These are phyloP conservation scores for Rhizoglyphus robini DNA, from an alignment of 1,140 invertebrate species.

Conservation along the genomic window DNA sequence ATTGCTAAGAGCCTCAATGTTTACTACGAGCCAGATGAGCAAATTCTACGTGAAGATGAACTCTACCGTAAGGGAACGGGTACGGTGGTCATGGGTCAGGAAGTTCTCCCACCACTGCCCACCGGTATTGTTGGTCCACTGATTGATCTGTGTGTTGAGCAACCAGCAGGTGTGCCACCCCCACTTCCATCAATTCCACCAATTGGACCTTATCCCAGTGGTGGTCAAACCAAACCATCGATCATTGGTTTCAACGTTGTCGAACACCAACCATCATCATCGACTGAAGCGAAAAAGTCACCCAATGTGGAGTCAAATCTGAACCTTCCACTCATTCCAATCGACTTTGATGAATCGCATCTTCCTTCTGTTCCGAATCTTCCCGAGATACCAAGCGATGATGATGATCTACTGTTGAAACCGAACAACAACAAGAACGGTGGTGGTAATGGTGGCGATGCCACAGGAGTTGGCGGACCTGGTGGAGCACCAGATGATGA, in stretches of 20 bases:
- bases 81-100: background rate
- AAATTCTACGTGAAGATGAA: slow-evolving; percentile 14
- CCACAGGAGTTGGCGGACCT: background rate
- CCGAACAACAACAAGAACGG: background rate
- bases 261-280: too few relatives aligned
- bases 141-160: background rate
- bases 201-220: background rate
- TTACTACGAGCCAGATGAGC: slow-evolving; percentile 57
- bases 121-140: background rate
- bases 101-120: background rate
- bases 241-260: background rate
- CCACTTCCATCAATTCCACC: slow-evolving; percentile 15
- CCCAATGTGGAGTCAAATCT: background rate
- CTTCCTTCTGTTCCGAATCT: background rate
- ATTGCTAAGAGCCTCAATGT: slow-evolving; percentile 91
- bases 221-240: background rate
- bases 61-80: background rate
- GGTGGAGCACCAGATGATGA: background rate
- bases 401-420: slow-evolving; percentile 1
- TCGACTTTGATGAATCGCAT: background rate
- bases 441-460: too few relatives aligned
- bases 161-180: background rate
- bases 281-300: background rate
- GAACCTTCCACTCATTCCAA: background rate
- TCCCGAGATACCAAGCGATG: background rate